These are phyloP conservation scores for Hydropsyche betteni DNA, from an alignment of 2,888 invertebrate species.

Conservation along the genomic window DNA sequence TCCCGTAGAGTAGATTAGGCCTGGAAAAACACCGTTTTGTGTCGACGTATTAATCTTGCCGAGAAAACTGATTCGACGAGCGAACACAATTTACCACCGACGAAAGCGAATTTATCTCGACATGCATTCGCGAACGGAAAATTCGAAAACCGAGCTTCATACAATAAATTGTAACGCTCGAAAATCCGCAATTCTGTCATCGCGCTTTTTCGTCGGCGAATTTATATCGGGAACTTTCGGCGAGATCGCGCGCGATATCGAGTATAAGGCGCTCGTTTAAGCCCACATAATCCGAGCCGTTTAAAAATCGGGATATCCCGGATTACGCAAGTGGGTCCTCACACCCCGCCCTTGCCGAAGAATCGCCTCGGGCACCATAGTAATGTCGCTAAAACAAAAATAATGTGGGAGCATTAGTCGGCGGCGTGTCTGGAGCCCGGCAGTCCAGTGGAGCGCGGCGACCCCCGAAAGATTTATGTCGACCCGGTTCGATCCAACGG, in stretches of 20 bases:
- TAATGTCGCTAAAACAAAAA: slow-evolving; percentile 49
- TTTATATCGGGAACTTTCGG: too few relatives aligned
- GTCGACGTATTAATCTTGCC: slow-evolving; percentile 1
- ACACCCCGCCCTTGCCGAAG: not conserved
- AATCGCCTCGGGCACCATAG: slow-evolving; percentile 21
- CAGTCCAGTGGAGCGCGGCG: slow-evolving; percentile 35
- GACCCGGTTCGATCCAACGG: slow-evolving; percentile 41
- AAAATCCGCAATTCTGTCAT: not conserved
- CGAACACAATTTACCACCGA: not conserved
- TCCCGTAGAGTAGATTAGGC: not conserved
- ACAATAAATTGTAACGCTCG: not conserved
- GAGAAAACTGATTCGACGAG: slow-evolving; percentile 13
- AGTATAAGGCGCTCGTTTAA: not conserved
- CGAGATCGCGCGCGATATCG: too few relatives aligned
- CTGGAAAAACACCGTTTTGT: not conserved
- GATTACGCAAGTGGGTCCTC: slow-evolving; percentile 23
- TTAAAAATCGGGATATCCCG: slow-evolving; percentile 24
- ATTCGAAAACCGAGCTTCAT: not conserved
- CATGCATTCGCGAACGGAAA: not conserved
- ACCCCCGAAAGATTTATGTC: slow-evolving; percentile 49
- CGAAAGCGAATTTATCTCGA: slow-evolving; percentile 11
- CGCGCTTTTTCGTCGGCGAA: not conserved
- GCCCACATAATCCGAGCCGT: not conserved
- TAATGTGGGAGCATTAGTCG: slow-evolving; percentile 49
- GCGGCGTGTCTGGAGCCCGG: slow-evolving; percentile 36